These are phyloP conservation scores for Setipinna tenuifilis DNA, from an alignment of 2,797 vertebrate genomes.

Conservation along the genomic window DNA sequence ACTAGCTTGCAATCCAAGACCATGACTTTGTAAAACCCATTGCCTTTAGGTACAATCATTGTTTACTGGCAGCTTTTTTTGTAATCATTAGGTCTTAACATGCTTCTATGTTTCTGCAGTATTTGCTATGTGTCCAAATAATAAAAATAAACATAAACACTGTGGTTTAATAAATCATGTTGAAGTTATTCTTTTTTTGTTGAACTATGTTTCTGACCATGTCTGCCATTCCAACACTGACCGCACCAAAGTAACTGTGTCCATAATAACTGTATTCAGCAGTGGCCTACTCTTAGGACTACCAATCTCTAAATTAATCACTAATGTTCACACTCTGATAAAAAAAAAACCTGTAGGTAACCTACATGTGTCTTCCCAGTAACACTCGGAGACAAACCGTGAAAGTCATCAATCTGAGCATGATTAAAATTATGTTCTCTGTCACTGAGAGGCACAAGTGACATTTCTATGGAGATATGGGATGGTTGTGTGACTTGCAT, in stretches of 20 bases:
- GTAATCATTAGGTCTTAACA: constrained; percentile 67
- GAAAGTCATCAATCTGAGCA: background rate
- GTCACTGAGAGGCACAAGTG: background rate
- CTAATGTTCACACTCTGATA: no score
- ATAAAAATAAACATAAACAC: constrained; percentile 21
- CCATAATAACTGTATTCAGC: no score
- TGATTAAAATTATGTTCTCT: background rate
- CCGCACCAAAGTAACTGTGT: constrained; percentile 21
- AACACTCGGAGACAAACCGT: no score
- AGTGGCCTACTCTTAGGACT: no score
- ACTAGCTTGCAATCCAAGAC: constrained; percentile 71
- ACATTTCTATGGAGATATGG: background rate
- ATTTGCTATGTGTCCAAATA: constrained; percentile 75
- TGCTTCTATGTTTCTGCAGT: constrained; percentile 74
- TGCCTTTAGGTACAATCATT: constrained; percentile 92
- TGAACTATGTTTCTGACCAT: background rate
- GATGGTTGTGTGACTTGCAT: background rate
- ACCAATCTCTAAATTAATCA: no score
- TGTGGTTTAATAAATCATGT: constrained; percentile 12
- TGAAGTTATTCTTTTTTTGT: constrained; percentile 24
- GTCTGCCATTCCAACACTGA: constrained; percentile 5
- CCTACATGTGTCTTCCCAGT: no score
- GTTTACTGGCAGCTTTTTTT: constrained; percentile 84
- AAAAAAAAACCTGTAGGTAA: no score
- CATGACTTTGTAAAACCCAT: constrained; percentile 66